Conservation (phyloP, 2,888 invertebrate species). For the Pilophorus perplexus region DNA sequence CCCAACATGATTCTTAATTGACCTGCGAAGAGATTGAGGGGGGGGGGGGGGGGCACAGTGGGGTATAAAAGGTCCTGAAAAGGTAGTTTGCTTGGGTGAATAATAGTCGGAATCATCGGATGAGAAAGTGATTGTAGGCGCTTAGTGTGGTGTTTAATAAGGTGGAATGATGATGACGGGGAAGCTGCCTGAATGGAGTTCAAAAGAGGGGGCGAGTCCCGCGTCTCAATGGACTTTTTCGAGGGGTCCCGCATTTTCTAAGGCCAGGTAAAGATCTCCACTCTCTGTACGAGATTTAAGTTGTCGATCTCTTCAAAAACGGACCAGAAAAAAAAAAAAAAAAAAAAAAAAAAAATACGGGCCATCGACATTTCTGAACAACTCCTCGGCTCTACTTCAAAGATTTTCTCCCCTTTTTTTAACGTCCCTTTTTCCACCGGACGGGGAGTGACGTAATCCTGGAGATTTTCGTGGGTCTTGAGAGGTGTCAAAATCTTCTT, state of each 20-base stretch:
- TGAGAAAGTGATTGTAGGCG: conserved; percentile 36
- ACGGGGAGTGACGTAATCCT: conserved; percentile 13
- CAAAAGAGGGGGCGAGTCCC: conserved; percentile 21
- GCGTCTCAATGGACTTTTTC: no score
- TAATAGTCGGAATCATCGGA: conserved; percentile 31
- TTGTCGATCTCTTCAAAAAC: neutral
- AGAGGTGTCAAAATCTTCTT: conserved; percentile 17
- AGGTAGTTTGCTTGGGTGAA: conserved; percentile 30
- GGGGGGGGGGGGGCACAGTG: no score
- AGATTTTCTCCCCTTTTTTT: no score
- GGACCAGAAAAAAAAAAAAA: no score
- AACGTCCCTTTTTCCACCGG: neutral
- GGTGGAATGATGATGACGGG: conserved; percentile 31
- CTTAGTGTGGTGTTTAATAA: conserved; percentile 31
- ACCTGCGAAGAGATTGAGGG: conserved; percentile 16
- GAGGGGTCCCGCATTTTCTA: no score
- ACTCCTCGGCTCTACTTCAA: neutral
- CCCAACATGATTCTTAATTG: conserved; percentile 22
- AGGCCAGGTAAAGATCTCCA: conserved; percentile 18
- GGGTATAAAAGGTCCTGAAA: conserved; percentile 5
- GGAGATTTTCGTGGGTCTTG: neutral
- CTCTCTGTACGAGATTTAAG: conserved; percentile 15
- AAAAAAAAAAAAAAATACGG: no score
- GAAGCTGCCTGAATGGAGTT: conserved; percentile 16
- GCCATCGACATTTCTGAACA: conserved; percentile 11